These are phyloP conservation scores for Oxycera nigricornis DNA, from an alignment of 2,888 invertebrate species.

Conservation along the genomic window DNA sequence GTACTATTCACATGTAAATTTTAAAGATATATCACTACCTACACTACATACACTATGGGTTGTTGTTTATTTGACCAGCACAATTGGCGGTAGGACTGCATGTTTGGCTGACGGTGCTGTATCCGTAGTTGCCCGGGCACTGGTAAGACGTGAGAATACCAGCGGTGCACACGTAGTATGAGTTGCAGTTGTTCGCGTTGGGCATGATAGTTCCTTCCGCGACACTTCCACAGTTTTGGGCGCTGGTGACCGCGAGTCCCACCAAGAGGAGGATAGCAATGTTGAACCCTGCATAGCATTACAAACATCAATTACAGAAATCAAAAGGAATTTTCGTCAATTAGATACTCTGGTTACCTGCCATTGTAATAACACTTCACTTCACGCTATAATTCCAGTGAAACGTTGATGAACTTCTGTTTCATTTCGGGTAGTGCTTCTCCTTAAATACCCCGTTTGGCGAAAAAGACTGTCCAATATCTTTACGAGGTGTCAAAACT, in stretches of 20 bases:
- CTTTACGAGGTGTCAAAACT: neutral
- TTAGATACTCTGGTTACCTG: neutral
- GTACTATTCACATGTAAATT: constrained; percentile 79
- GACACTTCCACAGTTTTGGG: neutral
- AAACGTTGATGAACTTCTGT: neutral
- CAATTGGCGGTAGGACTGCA: neutral
- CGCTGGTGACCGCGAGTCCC: neutral
- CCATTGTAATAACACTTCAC: neutral
- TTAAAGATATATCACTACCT: too few relatives aligned
- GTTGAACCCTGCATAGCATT: neutral
- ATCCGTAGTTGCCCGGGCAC: neutral
- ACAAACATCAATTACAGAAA: neutral
- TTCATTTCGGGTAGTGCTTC: neutral
- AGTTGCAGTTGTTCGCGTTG: neutral
- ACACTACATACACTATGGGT: too few relatives aligned
- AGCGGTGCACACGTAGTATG: neutral
- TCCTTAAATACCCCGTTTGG: constrained; percentile 8
- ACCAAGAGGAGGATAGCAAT: neutral
- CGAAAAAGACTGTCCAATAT: neutral
- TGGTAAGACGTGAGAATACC: neutral
- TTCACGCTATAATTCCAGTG: neutral
- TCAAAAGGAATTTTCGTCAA: neutral
- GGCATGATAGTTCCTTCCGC: constrained; percentile 9
- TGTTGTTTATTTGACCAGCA: neutral
- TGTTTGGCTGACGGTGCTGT: neutral